Evolutionary conservation across 2,888 invertebrate genomes (phyloP), one percentile per base, ranked within the genome.

Genomic region (Dryococelus australis): DNA sequence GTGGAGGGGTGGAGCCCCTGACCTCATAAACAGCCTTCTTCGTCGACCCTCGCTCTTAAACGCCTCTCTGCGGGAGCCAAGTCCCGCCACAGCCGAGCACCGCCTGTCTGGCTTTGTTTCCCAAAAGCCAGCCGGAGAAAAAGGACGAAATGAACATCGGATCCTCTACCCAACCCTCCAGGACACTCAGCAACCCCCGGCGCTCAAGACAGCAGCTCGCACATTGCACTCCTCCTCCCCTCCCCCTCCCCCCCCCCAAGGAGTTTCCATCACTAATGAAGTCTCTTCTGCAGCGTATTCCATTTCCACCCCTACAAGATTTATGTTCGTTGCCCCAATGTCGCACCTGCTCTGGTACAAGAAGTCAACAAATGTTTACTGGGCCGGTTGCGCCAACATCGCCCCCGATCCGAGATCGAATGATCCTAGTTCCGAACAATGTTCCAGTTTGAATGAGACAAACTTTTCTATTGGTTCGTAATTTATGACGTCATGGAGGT

Each of bases 1-100:
- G 85, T 16, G 85, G n/a, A n/a, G 47, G 85, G 47, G 84, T 20
- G 51, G 35, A 47, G 47, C 85, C n/a, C 24, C 85, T 47, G 47
- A 28, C 47, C 28, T 85, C 43, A 20, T 27, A 43, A 47, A 43
- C 35, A 35, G 47, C 47, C 35, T 0, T 43, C 85, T 43, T 43
- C 65, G 65, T 24, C 65, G 24, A 65, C 65, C 65, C 65, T 65
- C 65, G 20, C 65, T 65, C 65, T 8, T n/a, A n/a, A 65, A 65
- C 65, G 65, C 65, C 65, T 65, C 65, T 65, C 65, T n/a, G 65
- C 65, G 65, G 65, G 65, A 65, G 65, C 24, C 65, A 65, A 65
- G 65, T n/a, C 65, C 1, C 24, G n/a, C 16, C 65, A 20, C 65
- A 51, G 65, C n/a, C 65, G 24, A 16, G 51, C 12, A 51, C 51